Evolutionary conservation across 1,140 invertebrate genomes (phyloP).

Genomic region (Drosophila novamexicana): DNA sequence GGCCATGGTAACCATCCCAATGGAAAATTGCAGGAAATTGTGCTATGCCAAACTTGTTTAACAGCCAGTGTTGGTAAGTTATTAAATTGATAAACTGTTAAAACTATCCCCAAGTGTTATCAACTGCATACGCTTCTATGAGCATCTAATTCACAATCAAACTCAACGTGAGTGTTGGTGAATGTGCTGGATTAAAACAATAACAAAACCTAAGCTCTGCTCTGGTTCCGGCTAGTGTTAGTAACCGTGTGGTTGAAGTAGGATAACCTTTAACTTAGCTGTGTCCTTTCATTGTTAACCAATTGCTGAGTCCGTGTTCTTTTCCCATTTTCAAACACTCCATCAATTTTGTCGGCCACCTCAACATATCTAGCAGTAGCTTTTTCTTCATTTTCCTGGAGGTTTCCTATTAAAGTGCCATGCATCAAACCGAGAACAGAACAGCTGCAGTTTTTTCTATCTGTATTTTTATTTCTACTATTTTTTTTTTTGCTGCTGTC

Average conservation of each 20-base stretch:
- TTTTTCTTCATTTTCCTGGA: slow-evolving; percentile 74
- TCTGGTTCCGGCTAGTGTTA: background rate
- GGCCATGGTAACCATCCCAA: too few species aligned
- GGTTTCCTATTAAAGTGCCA: slow-evolving; percentile 72
- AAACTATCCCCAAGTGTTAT: too few species aligned
- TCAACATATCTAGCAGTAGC: slow-evolving; percentile 48
- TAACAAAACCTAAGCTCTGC: too few species aligned
- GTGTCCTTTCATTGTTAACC: background rate
- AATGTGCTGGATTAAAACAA: too few species aligned
- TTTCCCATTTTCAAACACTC: slow-evolving; percentile 7
- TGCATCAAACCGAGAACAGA: slow-evolving; percentile 69
- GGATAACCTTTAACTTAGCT: background rate
- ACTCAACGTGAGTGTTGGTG: too few species aligned
- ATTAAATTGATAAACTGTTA: too few species aligned
- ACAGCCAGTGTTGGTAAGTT: too few species aligned
- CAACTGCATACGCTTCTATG: too few species aligned
- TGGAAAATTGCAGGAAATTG: too few species aligned
- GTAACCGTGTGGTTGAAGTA: background rate
- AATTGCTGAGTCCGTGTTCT: background rate
- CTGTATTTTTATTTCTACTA: too few species aligned
- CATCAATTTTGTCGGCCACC: slow-evolving; percentile 10
- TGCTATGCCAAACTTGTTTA: too few species aligned
- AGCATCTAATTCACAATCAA: too few species aligned
- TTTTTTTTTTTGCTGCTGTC: background rate
- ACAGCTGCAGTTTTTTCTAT: slow-evolving; percentile 23